These are phyloP conservation scores for Melinaea menophilus DNA, from an alignment of 2,888 invertebrate species.

Conservation along the genomic window DNA sequence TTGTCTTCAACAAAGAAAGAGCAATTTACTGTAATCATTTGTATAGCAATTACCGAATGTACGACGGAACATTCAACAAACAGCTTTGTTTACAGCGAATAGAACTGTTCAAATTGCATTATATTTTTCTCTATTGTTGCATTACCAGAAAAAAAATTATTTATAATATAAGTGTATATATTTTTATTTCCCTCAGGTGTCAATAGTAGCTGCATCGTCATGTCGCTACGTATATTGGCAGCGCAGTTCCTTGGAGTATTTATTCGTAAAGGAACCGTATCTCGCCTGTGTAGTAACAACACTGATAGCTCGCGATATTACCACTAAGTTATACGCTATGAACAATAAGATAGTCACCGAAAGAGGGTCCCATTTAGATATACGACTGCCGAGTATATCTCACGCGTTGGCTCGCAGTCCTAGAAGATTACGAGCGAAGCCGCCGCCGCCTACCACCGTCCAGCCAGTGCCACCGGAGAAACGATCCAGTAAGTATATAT, in stretches of 20 bases:
- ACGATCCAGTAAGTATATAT: slow-evolving; percentile 53
- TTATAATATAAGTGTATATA: neutral
- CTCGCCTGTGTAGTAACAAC: slow-evolving; percentile 88
- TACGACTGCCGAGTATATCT: slow-evolving; percentile 86
- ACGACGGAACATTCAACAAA: slow-evolving; percentile 19
- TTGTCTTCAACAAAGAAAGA: slow-evolving; percentile 36
- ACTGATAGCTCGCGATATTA: slow-evolving; percentile 89
- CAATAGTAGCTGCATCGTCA: slow-evolving; percentile 88
- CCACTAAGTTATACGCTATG: slow-evolving; percentile 92
- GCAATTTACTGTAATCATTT: slow-evolving; percentile 27
- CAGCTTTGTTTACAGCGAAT: neutral
- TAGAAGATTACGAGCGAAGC: slow-evolving; percentile 56
- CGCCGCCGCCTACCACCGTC: slow-evolving; percentile 76
- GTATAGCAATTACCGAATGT: slow-evolving; percentile 22
- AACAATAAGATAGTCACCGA: slow-evolving; percentile 90
- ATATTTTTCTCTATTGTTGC: neutral
- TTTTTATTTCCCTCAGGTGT: slow-evolving; percentile 78
- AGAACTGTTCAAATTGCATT: neutral
- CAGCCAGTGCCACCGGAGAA: slow-evolving; percentile 69
- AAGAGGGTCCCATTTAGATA: slow-evolving; percentile 87
- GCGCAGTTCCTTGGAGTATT: slow-evolving; percentile 86
- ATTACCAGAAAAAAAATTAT: neutral
- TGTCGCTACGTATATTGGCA: slow-evolving; percentile 92
- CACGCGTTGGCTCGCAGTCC: slow-evolving; percentile 83
- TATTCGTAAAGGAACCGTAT: slow-evolving; percentile 90